phyloP scores from a whole-genome alignment of 2,888 invertebrate genomes.

The Mesodorylaimus sp. region DNA sequence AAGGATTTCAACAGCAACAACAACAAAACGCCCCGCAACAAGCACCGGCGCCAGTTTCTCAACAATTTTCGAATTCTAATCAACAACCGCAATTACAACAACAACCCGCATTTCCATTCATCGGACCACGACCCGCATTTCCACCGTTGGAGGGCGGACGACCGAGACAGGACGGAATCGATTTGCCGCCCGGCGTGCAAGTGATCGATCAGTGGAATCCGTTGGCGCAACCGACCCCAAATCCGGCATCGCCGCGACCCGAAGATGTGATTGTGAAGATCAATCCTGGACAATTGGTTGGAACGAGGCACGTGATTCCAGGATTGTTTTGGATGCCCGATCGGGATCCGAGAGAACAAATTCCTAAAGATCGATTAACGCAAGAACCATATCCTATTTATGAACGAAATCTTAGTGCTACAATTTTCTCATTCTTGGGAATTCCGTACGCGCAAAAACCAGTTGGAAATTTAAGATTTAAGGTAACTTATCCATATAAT shows the following conservation, averaged over 20 bases:
- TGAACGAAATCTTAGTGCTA: background rate
- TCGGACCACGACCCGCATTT: no score
- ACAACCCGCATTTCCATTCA: no score
- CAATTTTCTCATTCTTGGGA: slow-evolving; percentile 51
- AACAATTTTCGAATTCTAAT: no score
- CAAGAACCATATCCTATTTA: background rate
- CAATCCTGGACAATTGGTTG: slow-evolving; percentile 1
- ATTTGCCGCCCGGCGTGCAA: no score
- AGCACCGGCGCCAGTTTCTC: no score
- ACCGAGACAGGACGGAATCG: no score
- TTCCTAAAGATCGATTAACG: slow-evolving; percentile 13
- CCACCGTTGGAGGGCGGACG: no score
- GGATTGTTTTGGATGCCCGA: background rate
- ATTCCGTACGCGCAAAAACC: slow-evolving; percentile 88
- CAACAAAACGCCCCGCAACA: no score
- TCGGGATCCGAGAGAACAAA: slow-evolving; percentile 14
- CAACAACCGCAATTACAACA: background rate
- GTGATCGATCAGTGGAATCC: no score
- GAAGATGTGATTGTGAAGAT: background rate
- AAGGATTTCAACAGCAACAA: no score
- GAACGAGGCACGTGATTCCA: background rate
- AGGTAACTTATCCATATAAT: slow-evolving; percentile 14
- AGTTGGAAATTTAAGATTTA: slow-evolving; percentile 47
- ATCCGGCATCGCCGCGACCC: no score
- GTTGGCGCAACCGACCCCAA: no score